Evolutionary conservation across 2,797 vertebrate genomes (phyloP).

Genomic region (Protosalanx chinensis): DNA sequence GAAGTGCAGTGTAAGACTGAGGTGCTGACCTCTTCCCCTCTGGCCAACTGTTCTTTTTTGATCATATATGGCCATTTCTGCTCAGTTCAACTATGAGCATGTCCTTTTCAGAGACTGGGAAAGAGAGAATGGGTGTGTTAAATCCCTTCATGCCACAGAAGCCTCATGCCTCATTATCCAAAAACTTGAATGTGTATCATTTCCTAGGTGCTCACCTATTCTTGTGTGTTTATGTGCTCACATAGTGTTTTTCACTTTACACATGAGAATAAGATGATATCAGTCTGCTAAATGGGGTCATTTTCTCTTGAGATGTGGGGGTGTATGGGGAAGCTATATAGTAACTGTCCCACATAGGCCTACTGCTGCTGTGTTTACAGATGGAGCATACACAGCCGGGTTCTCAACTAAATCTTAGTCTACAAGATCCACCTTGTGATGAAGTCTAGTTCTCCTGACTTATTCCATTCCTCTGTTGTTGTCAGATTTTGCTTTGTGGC

Average conservation of each 20-base stretch:
- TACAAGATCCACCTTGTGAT: constrained; percentile 3
- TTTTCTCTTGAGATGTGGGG: constrained; percentile 50
- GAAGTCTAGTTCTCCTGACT: no score
- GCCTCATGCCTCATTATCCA: neutral
- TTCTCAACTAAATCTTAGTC: no score
- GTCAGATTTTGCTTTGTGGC: no score
- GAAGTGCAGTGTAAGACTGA: constrained; percentile 49
- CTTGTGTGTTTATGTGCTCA: neutral
- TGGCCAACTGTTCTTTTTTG: constrained; percentile 65
- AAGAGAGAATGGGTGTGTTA: neutral
- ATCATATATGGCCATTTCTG: constrained; percentile 72
- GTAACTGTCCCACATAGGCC: constrained; percentile 60
- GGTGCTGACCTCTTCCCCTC: constrained; percentile 59
- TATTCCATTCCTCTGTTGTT: no score
- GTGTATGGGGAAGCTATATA: constrained; percentile 48
- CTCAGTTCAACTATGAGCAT: constrained; percentile 44
- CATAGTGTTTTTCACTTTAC: neutral
- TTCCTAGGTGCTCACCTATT: constrained; percentile 8
- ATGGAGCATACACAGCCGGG: neutral
- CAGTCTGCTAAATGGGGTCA: constrained; percentile 52
- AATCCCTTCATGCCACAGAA: neutral
- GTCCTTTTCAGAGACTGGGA: constrained; percentile 4
- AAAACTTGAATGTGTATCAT: neutral
- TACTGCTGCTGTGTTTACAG: constrained; percentile 33
- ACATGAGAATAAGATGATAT: constrained; percentile 4